These are phyloP conservation scores for Linurgus olivaceus DNA, from an alignment of 2,797 vertebrate genomes.

Conservation along the genomic window DNA sequence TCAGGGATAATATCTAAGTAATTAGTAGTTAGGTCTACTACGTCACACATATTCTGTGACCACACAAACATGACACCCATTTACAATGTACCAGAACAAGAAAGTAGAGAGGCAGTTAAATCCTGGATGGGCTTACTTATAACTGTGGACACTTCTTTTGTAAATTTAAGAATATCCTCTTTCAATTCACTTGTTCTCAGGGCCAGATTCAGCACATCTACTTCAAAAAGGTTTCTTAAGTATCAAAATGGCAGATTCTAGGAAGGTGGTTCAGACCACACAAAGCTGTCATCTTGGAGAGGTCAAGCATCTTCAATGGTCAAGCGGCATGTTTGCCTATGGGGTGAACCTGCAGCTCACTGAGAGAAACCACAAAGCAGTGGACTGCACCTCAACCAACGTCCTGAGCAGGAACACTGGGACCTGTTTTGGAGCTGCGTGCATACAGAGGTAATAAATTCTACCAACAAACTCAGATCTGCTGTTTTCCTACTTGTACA, in stretches of 20 bases:
- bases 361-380: background rate
- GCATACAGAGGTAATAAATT: background rate
- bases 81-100: background rate
- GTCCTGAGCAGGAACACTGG: background rate
- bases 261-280: background rate
- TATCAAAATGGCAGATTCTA: background rate
- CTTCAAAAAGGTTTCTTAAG: background rate
- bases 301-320: background rate
- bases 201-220: background rate
- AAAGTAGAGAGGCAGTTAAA: background rate
- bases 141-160: background rate
- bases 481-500: background rate
- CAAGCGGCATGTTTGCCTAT: rapidly evolving
- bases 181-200: background rate
- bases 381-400: background rate
- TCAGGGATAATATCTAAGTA: background rate
- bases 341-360: background rate
- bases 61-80: background rate
- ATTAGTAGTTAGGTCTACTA: background rate
- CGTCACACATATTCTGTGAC: background rate
- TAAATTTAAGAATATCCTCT: background rate
- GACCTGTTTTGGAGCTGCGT: background rate
- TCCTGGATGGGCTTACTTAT: background rate
- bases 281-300: background rate
- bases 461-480: rapidly evolving